A percentile compares a stretch with the other conserved stretches of the same genome.
Evolutionary conservation across 2,888 invertebrate genomes (phyloP).

Genomic region (Tuta absoluta): DNA sequence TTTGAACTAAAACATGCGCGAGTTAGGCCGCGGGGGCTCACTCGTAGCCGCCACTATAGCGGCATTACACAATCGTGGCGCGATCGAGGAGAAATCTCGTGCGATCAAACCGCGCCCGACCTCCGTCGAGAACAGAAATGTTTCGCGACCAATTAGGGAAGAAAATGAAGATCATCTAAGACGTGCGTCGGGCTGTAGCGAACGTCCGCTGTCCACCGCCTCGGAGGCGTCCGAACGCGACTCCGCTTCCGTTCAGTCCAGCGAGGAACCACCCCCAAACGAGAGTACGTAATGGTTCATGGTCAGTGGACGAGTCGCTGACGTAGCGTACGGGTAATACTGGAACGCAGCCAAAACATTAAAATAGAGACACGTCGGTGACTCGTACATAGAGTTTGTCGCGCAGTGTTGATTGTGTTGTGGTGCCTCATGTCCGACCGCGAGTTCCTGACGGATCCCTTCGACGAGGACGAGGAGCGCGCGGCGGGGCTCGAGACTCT

Average conservation of each 20-base stretch:
- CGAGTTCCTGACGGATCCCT: conserved; percentile 75
- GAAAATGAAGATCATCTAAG: conserved; percentile 56
- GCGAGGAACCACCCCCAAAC: conserved; percentile 76
- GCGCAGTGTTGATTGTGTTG: conserved; percentile 74
- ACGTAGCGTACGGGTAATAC: conserved; percentile 62
- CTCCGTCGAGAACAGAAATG: conserved; percentile 55
- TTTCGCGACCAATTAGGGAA: conserved; percentile 51
- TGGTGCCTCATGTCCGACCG: conserved; percentile 79
- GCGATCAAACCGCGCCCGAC: conserved; percentile 58
- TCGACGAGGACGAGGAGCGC: conserved; percentile 73
- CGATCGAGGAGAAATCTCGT: conserved; percentile 61
- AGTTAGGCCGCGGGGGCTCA: conserved; percentile 80
- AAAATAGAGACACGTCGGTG: conserved; percentile 75
- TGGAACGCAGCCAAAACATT: conserved; percentile 76
- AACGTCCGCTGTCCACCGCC: conserved; percentile 74
- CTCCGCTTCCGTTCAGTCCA: conserved; percentile 76
- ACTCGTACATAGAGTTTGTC: conserved; percentile 74
- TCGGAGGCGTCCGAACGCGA: conserved; percentile 76
- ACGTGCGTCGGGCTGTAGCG: conserved; percentile 67
- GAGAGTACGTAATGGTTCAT: conserved; percentile 72
- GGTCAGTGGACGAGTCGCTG: conserved; percentile 69
- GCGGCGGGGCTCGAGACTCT: conserved; percentile 61
- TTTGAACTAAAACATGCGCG: conserved; percentile 78
- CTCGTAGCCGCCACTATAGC: conserved; percentile 82
- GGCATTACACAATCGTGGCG: conserved; percentile 70